Evolutionary conservation across 2,888 invertebrate genomes (phyloP).

Genomic region (Cetonia aurata): DNA sequence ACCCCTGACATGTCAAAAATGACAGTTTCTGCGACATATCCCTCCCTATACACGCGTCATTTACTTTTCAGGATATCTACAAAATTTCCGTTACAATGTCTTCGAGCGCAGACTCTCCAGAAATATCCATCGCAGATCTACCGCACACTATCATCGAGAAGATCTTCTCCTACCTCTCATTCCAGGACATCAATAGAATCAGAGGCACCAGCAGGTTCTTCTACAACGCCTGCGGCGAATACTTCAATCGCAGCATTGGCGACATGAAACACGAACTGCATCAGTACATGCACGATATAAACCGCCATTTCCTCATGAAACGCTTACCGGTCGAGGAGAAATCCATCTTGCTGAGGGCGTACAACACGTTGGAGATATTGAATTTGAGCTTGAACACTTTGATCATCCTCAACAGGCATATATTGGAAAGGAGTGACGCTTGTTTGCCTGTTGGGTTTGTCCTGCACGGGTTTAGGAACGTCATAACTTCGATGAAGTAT

Average conservation of each 20-base stretch:
- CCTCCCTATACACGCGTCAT: constrained; percentile 15
- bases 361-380: constrained; percentile 45
- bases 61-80: neutral
- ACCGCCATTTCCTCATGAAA: constrained; percentile 30
- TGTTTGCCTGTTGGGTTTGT: constrained; percentile 43
- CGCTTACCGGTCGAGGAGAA: constrained; percentile 40
- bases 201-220: constrained; percentile 41
- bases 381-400: constrained; percentile 42
- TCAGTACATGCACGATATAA: constrained; percentile 42
- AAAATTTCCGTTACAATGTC: constrained; percentile 38
- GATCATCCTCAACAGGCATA: constrained; percentile 44
- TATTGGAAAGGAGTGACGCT: constrained; percentile 34
- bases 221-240: constrained; percentile 30
- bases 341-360: constrained; percentile 36
- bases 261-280: constrained; percentile 38
- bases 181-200: constrained; percentile 38
- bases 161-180: constrained; percentile 39
- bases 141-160: constrained; percentile 27
- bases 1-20: neutral
- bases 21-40: constrained; percentile 24
- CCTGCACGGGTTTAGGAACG: constrained; percentile 24
- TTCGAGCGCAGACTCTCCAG: neutral
- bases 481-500: constrained; percentile 36
- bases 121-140: constrained; percentile 14
- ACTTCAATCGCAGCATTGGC: constrained; percentile 26